Conservation (phyloP, 1,140 invertebrate genomes). For the Leguminivora glycinivorella region DNA sequence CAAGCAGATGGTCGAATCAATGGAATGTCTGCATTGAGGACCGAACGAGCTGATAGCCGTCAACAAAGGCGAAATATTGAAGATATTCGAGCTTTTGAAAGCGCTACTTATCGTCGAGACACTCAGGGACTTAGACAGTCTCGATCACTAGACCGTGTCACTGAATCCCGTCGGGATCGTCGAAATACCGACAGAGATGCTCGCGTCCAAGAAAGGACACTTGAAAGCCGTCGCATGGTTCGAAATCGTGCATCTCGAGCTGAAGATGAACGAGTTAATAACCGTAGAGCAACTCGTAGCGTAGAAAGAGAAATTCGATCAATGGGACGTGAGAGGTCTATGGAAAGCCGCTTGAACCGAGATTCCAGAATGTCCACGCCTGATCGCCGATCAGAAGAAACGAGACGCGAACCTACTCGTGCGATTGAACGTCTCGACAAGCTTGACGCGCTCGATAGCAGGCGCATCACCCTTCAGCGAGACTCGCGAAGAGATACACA, state of each 20-base stretch:
- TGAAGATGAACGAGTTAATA: not conserved
- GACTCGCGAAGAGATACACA: not conserved
- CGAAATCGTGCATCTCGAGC: not conserved
- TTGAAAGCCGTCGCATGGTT: not conserved
- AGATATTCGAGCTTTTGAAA: not conserved
- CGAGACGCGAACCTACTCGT: not conserved
- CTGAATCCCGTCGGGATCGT: not conserved
- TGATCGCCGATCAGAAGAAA: slow-evolving; percentile 7
- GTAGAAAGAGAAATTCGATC: not conserved
- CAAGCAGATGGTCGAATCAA: not conserved
- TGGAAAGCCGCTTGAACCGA: not conserved
- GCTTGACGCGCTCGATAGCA: not conserved
- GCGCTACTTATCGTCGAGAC: not conserved
- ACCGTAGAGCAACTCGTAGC: slow-evolving; percentile 10
- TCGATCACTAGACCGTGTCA: not conserved
- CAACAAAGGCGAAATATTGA: not conserved
- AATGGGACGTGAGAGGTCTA: not conserved
- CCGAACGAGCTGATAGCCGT: not conserved
- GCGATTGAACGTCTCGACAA: not conserved
- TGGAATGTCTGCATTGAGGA: not conserved
- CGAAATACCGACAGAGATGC: not conserved
- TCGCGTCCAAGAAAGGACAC: not conserved
- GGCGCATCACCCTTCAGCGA: not conserved
- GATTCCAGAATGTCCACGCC: not conserved
- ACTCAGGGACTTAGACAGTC: not conserved